These are phyloP conservation scores for Bimastos eiseni DNA, from an alignment of 2,888 invertebrate genomes.

Conservation along the genomic window DNA sequence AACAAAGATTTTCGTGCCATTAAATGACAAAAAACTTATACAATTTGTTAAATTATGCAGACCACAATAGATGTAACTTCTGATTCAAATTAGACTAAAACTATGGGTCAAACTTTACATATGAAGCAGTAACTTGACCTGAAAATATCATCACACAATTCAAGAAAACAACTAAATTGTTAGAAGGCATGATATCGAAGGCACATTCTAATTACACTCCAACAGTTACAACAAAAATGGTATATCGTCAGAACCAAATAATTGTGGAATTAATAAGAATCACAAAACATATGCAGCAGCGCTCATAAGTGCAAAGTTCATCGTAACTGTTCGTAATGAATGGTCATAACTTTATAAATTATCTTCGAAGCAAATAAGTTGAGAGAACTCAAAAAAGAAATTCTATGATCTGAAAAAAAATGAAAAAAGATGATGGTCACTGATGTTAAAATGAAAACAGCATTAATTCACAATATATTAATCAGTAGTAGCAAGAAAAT, in stretches of 20 bases:
- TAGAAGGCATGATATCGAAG: neutral
- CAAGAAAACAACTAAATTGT: neutral
- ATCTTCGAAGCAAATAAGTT: neutral
- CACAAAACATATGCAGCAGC: neutral
- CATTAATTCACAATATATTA: neutral
- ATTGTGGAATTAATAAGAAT: neutral
- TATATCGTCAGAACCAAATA: neutral
- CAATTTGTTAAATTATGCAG: neutral
- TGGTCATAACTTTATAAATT: neutral
- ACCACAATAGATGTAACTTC: neutral
- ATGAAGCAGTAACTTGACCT: neutral
- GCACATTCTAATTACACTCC: neutral
- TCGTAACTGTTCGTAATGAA: neutral
- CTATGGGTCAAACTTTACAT: neutral
- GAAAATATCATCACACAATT: neutral
- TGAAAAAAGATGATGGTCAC: neutral
- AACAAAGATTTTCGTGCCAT: neutral
- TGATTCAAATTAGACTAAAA: neutral
- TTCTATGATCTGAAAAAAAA: neutral
- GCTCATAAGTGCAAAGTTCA: neutral
- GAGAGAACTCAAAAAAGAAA: neutral
- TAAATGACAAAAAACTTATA: neutral
- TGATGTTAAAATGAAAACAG: neutral
- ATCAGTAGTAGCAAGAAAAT: neutral
- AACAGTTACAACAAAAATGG: neutral